Conservation (phyloP, 2,113 vertebrate genomes). For the Carettochelys insculpta region DNA sequence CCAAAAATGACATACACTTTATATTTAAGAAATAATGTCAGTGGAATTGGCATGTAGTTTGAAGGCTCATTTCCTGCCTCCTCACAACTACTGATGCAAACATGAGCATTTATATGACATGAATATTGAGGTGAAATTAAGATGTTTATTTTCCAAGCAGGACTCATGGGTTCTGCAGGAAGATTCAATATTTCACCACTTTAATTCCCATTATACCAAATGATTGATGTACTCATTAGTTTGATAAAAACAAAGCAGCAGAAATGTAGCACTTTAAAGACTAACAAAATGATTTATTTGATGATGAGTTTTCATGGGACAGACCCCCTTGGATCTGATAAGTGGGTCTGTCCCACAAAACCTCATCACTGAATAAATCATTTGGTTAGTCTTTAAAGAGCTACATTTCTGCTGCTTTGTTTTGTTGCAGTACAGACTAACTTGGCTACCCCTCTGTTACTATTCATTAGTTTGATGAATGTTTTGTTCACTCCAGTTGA, state of each 20-base stretch:
- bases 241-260: too few species aligned
- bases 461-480: too few species aligned
- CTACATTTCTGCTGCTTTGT: too few species aligned
- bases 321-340: too few species aligned
- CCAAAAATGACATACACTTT: neutral
- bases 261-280: too few species aligned
- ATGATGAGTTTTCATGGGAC: too few species aligned
- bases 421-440: too few species aligned
- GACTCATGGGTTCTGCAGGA: slow-evolving; percentile 44
- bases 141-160: slow-evolving; percentile 59
- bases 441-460: too few species aligned
- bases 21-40: slow-evolving; percentile 14
- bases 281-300: too few species aligned
- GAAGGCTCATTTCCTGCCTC: neutral
- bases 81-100: slow-evolving; percentile 16
- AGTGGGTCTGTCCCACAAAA: too few species aligned
- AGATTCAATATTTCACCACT: neutral
- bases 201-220: slow-evolving; percentile 42
- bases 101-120: slow-evolving; percentile 26
- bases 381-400: too few species aligned
- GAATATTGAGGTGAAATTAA: slow-evolving; percentile 49
- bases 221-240: slow-evolving; percentile 57
- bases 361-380: too few species aligned
- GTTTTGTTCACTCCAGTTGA: slow-evolving; percentile 17
- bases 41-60: slow-evolving; percentile 2